Evolutionary conservation across 1,140 invertebrate species (phyloP).

Genomic region (Pseudomyrmex concolor): DNA sequence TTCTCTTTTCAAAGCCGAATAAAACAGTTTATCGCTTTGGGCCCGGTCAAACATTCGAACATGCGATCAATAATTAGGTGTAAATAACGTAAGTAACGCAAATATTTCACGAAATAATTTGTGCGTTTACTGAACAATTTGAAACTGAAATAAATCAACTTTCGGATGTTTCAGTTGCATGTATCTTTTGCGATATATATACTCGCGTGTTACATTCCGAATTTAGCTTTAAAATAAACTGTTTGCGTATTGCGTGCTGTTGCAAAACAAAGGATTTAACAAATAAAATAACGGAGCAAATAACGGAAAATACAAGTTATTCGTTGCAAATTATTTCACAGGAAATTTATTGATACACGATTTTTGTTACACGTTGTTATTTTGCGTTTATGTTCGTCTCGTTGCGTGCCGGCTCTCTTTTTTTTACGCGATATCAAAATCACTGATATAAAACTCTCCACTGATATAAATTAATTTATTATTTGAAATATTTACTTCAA

Average conservation of each 20-base stretch:
- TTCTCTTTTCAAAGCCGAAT: too few species aligned
- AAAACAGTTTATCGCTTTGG: too few species aligned
- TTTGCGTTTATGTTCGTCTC: background rate
- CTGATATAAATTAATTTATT: too few species aligned
- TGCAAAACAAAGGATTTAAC: conserved; percentile 6
- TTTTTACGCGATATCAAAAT: too few species aligned
- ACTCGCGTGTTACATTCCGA: background rate
- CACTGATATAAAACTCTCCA: too few species aligned
- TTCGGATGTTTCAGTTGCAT: background rate
- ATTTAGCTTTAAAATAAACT: conserved; percentile 27
- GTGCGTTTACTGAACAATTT: conserved; percentile 7
- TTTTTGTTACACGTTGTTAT: background rate
- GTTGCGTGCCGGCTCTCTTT: background rate
- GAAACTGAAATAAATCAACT: conserved; percentile 22
- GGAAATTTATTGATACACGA: background rate
- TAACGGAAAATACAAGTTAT: conserved; percentile 5
- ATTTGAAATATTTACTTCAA: too few species aligned
- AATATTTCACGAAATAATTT: conserved; percentile 25
- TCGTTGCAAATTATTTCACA: background rate
- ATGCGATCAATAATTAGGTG: conserved; percentile 5
- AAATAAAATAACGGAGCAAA: conserved; percentile 19
- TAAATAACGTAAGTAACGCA: background rate
- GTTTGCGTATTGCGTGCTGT: background rate
- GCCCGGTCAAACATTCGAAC: too few species aligned
- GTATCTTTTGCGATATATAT: background rate